Percentiles rank a stretch among this genome's conserved stretches.
These are phyloP conservation scores for Rhineura floridana DNA, from an alignment of 2,113 vertebrate genomes.

Conservation along the genomic window DNA sequence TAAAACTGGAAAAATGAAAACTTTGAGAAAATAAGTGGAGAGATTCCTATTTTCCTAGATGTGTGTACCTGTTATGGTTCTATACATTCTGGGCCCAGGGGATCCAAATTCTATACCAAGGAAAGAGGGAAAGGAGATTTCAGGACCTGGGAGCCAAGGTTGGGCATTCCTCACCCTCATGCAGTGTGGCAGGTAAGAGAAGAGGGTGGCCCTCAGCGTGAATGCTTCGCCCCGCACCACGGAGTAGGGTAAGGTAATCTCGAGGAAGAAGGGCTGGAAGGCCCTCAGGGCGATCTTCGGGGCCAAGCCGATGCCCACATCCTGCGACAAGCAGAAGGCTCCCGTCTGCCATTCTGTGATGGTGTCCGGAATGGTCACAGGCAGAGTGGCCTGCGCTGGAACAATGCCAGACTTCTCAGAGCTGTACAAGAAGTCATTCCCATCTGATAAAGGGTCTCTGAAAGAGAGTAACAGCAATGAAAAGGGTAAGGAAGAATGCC, in stretches of 20 bases:
- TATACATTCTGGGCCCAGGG: too few relatives aligned
- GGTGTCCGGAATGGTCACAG: constrained; percentile 80
- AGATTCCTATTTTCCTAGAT: too few relatives aligned
- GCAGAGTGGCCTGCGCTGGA: constrained; percentile 72
- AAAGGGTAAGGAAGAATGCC: not conserved
- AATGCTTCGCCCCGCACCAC: constrained; percentile 87
- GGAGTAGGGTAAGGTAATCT: constrained; percentile 89
- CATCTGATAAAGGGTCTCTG: too few relatives aligned
- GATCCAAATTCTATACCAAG: too few relatives aligned
- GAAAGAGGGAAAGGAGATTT: not conserved
- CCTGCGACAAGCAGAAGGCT: constrained; percentile 81
- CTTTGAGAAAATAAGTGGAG: too few relatives aligned
- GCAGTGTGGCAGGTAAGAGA: constrained; percentile 84
- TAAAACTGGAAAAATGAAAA: too few relatives aligned
- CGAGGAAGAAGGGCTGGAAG: constrained; percentile 93
- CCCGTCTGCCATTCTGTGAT: constrained; percentile 71
- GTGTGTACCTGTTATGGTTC: too few relatives aligned
- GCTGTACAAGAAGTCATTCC: too few relatives aligned
- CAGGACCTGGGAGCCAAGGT: fast-evolving
- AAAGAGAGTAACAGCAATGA: too few relatives aligned
- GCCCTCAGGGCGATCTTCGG: constrained; percentile 70
- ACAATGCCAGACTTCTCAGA: constrained; percentile 62
- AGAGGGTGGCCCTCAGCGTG: constrained; percentile 81
- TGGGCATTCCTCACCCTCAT: constrained; percentile 82
- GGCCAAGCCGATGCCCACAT: constrained; percentile 84